Evolutionary conservation across 2,113 vertebrate genomes (phyloP).

Genomic region (Pungitius pungitius): DNA sequence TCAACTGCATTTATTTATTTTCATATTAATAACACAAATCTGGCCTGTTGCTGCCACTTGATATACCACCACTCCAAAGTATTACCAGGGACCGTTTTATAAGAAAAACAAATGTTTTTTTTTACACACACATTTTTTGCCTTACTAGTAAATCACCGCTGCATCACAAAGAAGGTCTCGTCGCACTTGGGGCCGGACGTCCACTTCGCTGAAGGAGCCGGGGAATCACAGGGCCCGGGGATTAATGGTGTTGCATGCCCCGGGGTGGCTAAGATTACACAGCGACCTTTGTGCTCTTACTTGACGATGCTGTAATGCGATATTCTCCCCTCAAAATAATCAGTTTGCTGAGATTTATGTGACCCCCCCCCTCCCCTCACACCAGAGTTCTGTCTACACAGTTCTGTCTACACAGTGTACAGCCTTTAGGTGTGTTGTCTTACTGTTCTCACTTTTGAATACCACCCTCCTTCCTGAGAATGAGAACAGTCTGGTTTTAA

Average conservation of each 20-base stretch:
- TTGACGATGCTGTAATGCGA: constrained; percentile 83
- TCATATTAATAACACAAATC: constrained; percentile 47
- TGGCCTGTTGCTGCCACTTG: constrained; percentile 44
- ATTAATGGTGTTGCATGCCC: constrained; percentile 89
- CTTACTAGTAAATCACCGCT: constrained; percentile 59
- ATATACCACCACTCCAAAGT: constrained; percentile 45
- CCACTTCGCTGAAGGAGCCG: constrained; percentile 75
- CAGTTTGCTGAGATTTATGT: constrained; percentile 72
- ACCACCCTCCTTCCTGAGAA: constrained; percentile 20
- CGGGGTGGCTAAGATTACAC: constrained; percentile 85
- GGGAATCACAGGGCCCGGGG: constrained; percentile 82
- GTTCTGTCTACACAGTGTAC: constrained; percentile 5
- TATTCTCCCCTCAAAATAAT: constrained; percentile 78
- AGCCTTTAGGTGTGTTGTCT: constrained; percentile 32
- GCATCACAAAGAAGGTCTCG: constrained; percentile 55
- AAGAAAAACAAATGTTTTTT: constrained; percentile 17
- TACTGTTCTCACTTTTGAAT: constrained; percentile 27
- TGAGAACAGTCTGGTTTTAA: constrained; percentile 30
- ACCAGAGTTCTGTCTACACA: constrained; percentile 46
- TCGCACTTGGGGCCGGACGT: constrained; percentile 45
- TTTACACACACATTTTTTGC: no score
- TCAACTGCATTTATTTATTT: constrained; percentile 60
- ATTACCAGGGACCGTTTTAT: constrained; percentile 48
- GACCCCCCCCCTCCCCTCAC: constrained; percentile 16
- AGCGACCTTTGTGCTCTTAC: constrained; percentile 92